Conservation (phyloP, 2,113 vertebrate species). For the Xiphophorus couchianus region DNA sequence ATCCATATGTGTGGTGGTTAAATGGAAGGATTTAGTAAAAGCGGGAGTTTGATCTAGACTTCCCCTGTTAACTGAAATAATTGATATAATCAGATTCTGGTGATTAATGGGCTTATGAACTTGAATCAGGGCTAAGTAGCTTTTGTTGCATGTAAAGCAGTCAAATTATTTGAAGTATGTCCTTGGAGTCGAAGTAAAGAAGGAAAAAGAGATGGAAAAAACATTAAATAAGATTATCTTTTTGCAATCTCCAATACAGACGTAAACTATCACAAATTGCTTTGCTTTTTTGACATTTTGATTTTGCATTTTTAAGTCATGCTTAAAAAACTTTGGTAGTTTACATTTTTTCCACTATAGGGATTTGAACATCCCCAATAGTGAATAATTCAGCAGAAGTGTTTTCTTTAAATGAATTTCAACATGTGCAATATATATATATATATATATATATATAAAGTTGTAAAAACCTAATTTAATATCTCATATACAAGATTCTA, state of each 20-base stretch:
- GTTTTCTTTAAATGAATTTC: too few species aligned
- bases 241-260: not conserved
- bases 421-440: too few species aligned
- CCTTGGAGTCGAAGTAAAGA: constrained; percentile 36
- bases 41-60: constrained; percentile 59
- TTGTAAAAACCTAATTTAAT: too few species aligned
- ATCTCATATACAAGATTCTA: not conserved
- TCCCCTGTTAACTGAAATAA: constrained; percentile 70
- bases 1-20: constrained; percentile 59
- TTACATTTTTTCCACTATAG: too few species aligned
- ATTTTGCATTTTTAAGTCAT: too few species aligned
- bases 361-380: too few species aligned
- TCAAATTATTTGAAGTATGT: constrained; percentile 40
- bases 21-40: constrained; percentile 59
- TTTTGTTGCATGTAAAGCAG: constrained; percentile 57
- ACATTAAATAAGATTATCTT: too few species aligned
- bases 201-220: too few species aligned
- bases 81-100: constrained; percentile 72
- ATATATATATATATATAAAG: too few species aligned
- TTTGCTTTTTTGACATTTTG: too few species aligned
- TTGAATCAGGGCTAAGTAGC: constrained; percentile 51
- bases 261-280: not conserved
- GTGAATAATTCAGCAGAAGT: too few species aligned
- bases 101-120: constrained; percentile 69
- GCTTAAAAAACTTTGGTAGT: too few species aligned